Base-by-base conservation (phyloP, 2,888 invertebrate species). In the Drosophila nr. perissopoda region DNA sequence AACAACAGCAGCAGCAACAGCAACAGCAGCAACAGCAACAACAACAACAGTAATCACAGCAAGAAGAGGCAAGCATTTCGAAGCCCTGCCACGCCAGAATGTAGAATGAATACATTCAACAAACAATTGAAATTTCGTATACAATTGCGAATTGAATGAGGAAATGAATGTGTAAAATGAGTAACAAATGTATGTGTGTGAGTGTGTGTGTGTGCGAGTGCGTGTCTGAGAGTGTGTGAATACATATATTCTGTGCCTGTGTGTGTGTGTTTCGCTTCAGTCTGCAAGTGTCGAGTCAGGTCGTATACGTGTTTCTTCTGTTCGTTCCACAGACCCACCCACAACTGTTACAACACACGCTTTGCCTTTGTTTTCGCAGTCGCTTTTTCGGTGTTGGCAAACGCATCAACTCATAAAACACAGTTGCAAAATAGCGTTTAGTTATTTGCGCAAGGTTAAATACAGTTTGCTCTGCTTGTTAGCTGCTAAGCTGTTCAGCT, bases 121-220 rank as follows among this genome's bases (percentile, higher is more conserved):
- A 86, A 86, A 86, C 85, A 86, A 86, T 86, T 86, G 85, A 86
- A 90, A 87, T 86, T 87, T 87, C 89, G 90, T 90, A 90, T 87
- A 87, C 90, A 87, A 87, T 87, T 87, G 90, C 89, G 87, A 90
- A 87, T 89, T 87, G 87, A 90, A 87, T 90, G 90, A 83, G 89
- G 89, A 87, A 87, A 90, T 87, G 87, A 90, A 87, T 87, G 89
- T 90, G 87, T 88, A 90, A 90, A 89, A 86, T 87, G 89, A 87
- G 83, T 90, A 88, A 88, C 77, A 86, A 87, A 88, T 87, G 85
- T 67, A 54, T 52, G 40, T 31, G 42, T 60, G 45, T 36, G 49
- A 58, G 40, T 40, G 51, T 59, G 29, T 49, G 40, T 56, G 36
- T 65, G 52, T 45, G 40, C 58, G 42, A 36, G 11, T 42, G 34